A percentile compares a stretch with the other conserved stretches of the same genome.
Conservation (phyloP, 2,113 vertebrate species). For the Salvator merianae region DNA sequence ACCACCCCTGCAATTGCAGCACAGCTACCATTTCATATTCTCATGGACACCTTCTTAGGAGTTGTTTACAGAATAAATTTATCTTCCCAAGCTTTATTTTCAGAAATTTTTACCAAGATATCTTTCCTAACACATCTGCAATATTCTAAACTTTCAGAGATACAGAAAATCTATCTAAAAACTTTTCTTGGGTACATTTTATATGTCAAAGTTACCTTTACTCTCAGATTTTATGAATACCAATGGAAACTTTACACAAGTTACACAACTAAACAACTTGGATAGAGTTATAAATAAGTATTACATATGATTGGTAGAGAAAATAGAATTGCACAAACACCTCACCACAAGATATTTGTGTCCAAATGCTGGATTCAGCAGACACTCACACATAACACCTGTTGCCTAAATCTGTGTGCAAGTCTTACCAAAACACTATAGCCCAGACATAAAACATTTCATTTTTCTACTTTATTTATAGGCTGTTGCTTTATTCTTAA, state of each 20-base stretch:
- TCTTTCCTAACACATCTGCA: neutral
- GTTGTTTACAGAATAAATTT: neutral
- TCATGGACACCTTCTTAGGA: neutral
- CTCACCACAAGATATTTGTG: neutral
- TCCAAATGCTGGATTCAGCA: neutral
- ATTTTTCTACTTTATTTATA: neutral
- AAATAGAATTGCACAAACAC: neutral
- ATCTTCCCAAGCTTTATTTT: neutral
- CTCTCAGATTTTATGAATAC: no score
- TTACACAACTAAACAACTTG: neutral
- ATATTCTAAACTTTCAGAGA: neutral
- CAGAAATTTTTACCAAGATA: no score
- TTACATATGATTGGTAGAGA: neutral
- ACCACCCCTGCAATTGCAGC: slow-evolving; percentile 81
- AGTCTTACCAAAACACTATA: neutral
- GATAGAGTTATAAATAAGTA: no score
- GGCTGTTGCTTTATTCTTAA: neutral
- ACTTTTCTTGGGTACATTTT: neutral
- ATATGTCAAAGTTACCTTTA: neutral
- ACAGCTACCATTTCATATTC: neutral
- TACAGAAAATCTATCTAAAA: no score
- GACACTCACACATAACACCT: neutral
- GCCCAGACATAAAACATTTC: neutral
- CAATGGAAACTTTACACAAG: no score
- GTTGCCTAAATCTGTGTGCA: neutral